Evolutionary conservation across 23 tunicate genomes (phyloP).

Genomic region (Ascidia mentula): DNA sequence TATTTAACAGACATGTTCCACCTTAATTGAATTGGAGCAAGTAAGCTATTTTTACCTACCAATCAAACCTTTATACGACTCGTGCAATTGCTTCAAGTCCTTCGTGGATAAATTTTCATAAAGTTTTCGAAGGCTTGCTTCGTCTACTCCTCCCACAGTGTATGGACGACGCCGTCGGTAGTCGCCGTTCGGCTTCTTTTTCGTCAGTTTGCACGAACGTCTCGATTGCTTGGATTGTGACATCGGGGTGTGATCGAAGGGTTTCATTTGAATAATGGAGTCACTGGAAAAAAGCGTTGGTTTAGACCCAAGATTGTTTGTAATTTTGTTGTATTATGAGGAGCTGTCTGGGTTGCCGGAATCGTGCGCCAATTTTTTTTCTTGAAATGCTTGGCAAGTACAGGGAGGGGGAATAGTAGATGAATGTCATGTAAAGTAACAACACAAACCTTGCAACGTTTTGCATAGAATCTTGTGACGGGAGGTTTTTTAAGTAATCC

Average conservation of each 20-base stretch:
- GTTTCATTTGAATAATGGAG: slow-evolving; percentile 12
- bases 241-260: background rate
- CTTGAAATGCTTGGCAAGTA: too few relatives aligned
- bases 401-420: too few relatives aligned
- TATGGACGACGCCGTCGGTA: background rate
- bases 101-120: slow-evolving; percentile 30
- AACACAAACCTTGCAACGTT: slow-evolving; percentile 1
- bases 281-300: slow-evolving; percentile 15
- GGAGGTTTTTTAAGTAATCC: background rate
- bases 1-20: too few relatives aligned
- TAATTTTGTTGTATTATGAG: too few relatives aligned
- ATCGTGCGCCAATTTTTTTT: too few relatives aligned
- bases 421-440: too few relatives aligned
- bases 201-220: background rate
- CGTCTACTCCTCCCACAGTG: slow-evolving; percentile 11
- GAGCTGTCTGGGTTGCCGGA: too few relatives aligned
- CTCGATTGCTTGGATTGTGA: background rate
- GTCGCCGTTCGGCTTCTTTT: background rate
- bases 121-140: slow-evolving; percentile 23
- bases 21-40: too few relatives aligned
- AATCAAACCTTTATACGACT: slow-evolving; percentile 9
- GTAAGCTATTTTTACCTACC: too few relatives aligned
- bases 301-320: too few relatives aligned
- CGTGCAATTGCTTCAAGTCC: slow-evolving; percentile 7
- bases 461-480: slow-evolving; percentile 10